Evolutionary conservation across 2,888 invertebrate species (phyloP).

Genomic region (Bombyx huttoni): DNA sequence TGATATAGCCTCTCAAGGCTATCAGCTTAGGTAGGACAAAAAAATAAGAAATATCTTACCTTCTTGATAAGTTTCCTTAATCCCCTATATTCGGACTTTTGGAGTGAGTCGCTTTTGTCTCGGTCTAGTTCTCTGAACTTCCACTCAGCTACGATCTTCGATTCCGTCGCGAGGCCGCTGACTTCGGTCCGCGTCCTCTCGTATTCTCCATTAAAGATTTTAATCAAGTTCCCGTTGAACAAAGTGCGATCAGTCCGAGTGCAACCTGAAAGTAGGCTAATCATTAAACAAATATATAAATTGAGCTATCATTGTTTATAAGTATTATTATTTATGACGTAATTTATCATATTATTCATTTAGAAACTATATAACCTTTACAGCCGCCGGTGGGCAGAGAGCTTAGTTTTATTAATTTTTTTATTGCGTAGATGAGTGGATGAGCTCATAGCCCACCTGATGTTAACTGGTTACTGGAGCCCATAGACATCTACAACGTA

Average conservation of each 20-base stretch:
- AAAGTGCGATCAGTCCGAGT: conserved; percentile 80
- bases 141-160: conserved; percentile 83
- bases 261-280: conserved; percentile 66
- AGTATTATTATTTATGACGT: too few species aligned
- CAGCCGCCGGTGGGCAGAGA: too few species aligned
- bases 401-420: too few species aligned
- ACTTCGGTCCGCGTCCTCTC: conserved; percentile 48
- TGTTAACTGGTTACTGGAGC: too few species aligned
- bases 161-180: conserved; percentile 34
- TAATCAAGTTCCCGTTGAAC: conserved; percentile 88
- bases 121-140: conserved; percentile 89
- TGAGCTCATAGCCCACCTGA: too few species aligned
- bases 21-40: too few species aligned
- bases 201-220: conserved; percentile 88
- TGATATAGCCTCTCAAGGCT: too few species aligned
- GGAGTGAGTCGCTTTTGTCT: conserved; percentile 83
- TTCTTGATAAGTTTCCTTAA: conserved; percentile 87
- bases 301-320: neutral
- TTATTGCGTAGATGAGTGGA: too few species aligned
- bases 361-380: too few species aligned
- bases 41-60: conserved; percentile 43
- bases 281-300: neutral
- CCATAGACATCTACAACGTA: too few species aligned
- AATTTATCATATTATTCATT: too few species aligned
- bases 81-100: conserved; percentile 86